Base-by-base conservation (phyloP, 30 jellyfish, hydroid and myxozoan species). In the Calvadosia cruxmelitensis region DNA sequence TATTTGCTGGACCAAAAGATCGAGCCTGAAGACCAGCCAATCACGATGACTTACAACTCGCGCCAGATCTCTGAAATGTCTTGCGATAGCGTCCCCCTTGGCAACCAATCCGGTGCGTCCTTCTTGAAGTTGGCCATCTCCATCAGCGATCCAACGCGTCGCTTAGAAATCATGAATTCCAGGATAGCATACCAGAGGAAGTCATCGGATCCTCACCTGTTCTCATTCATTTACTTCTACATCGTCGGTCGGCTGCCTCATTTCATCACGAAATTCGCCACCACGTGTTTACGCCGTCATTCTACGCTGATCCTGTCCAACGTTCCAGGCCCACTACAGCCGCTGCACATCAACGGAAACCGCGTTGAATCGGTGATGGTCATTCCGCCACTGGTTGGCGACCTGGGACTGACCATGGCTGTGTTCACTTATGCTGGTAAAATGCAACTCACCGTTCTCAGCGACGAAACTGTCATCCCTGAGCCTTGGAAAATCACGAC, bases 261-360 rank as follows among this genome's bases (percentile, higher is more conserved):
- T 28, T 50, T 70, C 30, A 30, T 92, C 29, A 69, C 95, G 20
- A 74, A 93, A 26, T 66, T 74, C 20, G 69, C 99, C n/a, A 64
- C 94, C 34, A 69, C 64, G 33, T 57, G 68, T 70, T 31, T 92
- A 66, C 69, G 83, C 33, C 34, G 36, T 31, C 94, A 92, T 74
- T 81, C 94, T 78, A 42, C 98, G 42, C 76, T 92, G 63, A 87
- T 92, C 29, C 72, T 66, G 34, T 92, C 96, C 25, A 92, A 92
- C 61, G 94, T 92, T 10, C 96, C 99, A 25, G 99, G 99, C 1
- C 96, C 99, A 12, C 51, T 89, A 52, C 85, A 85, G 50, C 81
- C 93, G 30, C 61, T 84, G 3, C 53, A 70, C 62, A 77, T 92
- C 27, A 50, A 50, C 15, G 95, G 95, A 29, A 66, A 76, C 3